Base-by-base conservation (phyloP, 1,140 invertebrate species). In the Pogonomyrmex californicus region DNA sequence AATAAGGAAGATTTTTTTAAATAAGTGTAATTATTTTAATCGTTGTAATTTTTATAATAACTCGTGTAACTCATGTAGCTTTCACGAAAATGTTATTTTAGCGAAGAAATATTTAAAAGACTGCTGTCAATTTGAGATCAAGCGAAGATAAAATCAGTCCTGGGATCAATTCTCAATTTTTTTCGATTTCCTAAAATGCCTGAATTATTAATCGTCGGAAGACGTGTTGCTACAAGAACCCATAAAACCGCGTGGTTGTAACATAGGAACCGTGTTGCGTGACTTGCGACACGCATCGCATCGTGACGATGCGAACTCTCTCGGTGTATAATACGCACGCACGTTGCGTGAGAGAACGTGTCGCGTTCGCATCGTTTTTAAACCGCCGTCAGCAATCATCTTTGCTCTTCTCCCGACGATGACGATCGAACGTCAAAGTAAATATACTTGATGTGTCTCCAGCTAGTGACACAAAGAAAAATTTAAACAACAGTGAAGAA, bases 211-310 rank as follows among this genome's bases (percentile, higher is more conserved):
- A 56, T 14, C 2, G 51, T 14, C 36, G 14, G 14, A 7, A 36
- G 33, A 6, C 14, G 12, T 54, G 44, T 51, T 79, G 44, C 77
- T 17, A n/a, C 47, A 47, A 60, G 73, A 76, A 60, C 5, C 54
- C n/a, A 44, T 60, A 76, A 79, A 79, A 79, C 44, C 68, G 51
- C 3, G 58, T 17, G 60, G 44, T 41, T 51, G n/a, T 79, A 78
- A 79, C 47, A 33, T 38, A 49, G 58, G 63, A 49, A 38, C 47
- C n/a, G 9, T 7, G 44, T 79, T 79, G 77, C 47, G 62, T 68
- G 62, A 79, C 62, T 79, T 79, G 62, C 77, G 62, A 68, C 47
- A 68, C 36, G 51, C 77, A 79, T 68, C 36, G 51, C 77, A 79
- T 68, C 77, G 44, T 68, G 77, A 79, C 77, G 62, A 54, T 14